phyloP scores from a whole-genome alignment of 2,888 invertebrate species.

The Deilephila elpenor region DNA sequence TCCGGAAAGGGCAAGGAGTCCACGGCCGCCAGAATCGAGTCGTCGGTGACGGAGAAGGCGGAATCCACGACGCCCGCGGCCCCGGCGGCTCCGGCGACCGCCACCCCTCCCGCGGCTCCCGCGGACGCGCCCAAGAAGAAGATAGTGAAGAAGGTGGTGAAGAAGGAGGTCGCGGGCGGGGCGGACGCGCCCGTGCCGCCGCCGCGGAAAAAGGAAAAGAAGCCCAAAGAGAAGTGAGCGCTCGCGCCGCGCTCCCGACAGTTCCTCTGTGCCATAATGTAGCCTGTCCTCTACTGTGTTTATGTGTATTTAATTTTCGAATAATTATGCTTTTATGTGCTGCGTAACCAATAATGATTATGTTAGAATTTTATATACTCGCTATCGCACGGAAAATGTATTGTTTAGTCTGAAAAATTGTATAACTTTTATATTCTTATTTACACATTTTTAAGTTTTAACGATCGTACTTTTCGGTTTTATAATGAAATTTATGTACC shows the following conservation, averaged over 20 bases:
- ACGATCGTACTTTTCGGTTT: conserved; percentile 56
- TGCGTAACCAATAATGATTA: conserved; percentile 60
- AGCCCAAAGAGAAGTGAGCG: conserved; percentile 82
- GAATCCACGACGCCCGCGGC: conserved; percentile 37
- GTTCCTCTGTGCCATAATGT: conserved; percentile 82
- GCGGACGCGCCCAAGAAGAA: conserved; percentile 71
- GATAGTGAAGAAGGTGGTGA: conserved; percentile 79
- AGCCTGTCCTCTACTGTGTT: conserved; percentile 67
- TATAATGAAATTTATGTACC: conserved; percentile 60
- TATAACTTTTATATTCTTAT: conserved; percentile 63
- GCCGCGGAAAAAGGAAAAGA: conserved; percentile 84
- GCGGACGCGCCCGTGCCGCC: conserved; percentile 80
- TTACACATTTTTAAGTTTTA: conserved; percentile 55
- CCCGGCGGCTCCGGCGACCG: conserved; percentile 28
- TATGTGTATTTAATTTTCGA: conserved; percentile 70
- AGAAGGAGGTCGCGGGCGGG: conserved; percentile 73
- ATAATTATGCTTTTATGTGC: conserved; percentile 75
- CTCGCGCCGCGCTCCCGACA: conserved; percentile 59
- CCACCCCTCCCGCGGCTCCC: conserved; percentile 37
- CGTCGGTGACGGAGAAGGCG: conserved; percentile 63
- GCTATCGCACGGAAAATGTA: conserved; percentile 63
- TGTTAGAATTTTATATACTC: conserved; percentile 65
- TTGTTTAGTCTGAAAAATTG: conserved; percentile 63
- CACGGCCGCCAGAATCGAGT: conserved; percentile 73
- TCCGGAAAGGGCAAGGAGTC: conserved; percentile 64